Evolutionary conservation across 2,888 invertebrate species (phyloP), one percentile per base, ranked within the genome.

Genomic region (Aspidiotus destructor): DNA sequence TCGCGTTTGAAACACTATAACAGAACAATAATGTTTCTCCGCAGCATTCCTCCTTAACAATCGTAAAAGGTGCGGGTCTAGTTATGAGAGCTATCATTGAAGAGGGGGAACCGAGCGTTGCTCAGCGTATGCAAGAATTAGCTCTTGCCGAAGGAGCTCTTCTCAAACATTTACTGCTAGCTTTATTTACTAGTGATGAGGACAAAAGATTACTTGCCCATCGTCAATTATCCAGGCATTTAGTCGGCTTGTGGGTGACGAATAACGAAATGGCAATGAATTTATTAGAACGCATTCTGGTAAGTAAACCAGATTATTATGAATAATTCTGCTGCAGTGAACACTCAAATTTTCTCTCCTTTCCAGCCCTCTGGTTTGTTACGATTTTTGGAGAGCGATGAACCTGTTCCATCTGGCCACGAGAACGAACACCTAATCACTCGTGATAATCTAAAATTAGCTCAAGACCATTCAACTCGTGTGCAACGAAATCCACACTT

Each of bases 11-110:
- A 16, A 15, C 11, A n/a, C 2, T 8, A 28, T 28, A 28, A 28
- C 28, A 28, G 28, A 28, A 28, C 1, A 5, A 28, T 28, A 5
- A 28, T 28, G 28, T 11, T 48, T 13, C 57, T 63, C 68, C 69
- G 17, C 81, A 92, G 86, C 96, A 97, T 81, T 95, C 95, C 1
- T 98, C 97, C 6, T 84, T 97, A 82, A 97, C 99, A 1, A 93
- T 99, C 72, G 93, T 99, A 1, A 98, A 99, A 73, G 72, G 98
- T 53, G 98, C 98, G 0, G 98, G 99, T 0, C 81, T 99, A 67
- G 92, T 99, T 61, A 91, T 98, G 87, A 86, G 97, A 72, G 98
- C 99, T 17, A 84, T 99, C 41, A 96, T 99, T 68, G 99, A 99
- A 79, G 99, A 99, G 79, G 97, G 97, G 2, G 89, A 91, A 73